phyloP scores from a whole-genome alignment of 2,888 invertebrate species.

The Luperina nickerlii region DNA sequence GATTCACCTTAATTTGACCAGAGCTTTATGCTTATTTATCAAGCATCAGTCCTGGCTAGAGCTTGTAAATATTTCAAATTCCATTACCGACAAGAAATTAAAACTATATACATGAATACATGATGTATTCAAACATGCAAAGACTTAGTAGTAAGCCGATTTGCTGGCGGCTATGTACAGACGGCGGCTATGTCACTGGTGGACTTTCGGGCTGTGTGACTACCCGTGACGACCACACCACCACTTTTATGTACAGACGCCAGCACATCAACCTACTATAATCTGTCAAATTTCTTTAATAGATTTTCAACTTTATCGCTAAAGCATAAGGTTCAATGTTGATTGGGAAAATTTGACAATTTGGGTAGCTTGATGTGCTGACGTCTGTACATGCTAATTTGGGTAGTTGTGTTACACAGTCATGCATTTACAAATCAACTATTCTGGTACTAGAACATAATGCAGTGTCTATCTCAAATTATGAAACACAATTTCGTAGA shows the following conservation, averaged over 20 bases:
- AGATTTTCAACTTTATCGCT: too few relatives aligned
- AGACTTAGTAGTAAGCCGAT: constrained; percentile 9
- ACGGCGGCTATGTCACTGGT: too few relatives aligned
- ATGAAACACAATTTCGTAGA: neutral
- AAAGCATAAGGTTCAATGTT: too few relatives aligned
- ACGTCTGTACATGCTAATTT: constrained; percentile 18
- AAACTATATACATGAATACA: neutral
- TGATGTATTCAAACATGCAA: constrained; percentile 21
- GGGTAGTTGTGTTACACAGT: constrained; percentile 29
- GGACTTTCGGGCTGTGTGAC: too few relatives aligned
- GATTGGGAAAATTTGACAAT: too few relatives aligned
- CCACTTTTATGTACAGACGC: too few relatives aligned
- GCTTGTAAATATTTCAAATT: neutral
- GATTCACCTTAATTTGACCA: neutral
- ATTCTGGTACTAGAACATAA: constrained; percentile 18
- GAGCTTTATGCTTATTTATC: neutral
- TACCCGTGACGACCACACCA: too few relatives aligned
- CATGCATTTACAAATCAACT: constrained; percentile 40
- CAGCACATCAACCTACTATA: too few relatives aligned
- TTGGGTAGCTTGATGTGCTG: too few relatives aligned
- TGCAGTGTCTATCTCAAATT: neutral
- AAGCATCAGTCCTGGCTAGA: too few relatives aligned
- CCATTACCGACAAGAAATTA: neutral
- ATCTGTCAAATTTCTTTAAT: too few relatives aligned
- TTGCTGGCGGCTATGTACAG: constrained; percentile 2